Evolutionary conservation across 2,113 vertebrate species (phyloP).

Genomic region (Leucosticte australis): DNA sequence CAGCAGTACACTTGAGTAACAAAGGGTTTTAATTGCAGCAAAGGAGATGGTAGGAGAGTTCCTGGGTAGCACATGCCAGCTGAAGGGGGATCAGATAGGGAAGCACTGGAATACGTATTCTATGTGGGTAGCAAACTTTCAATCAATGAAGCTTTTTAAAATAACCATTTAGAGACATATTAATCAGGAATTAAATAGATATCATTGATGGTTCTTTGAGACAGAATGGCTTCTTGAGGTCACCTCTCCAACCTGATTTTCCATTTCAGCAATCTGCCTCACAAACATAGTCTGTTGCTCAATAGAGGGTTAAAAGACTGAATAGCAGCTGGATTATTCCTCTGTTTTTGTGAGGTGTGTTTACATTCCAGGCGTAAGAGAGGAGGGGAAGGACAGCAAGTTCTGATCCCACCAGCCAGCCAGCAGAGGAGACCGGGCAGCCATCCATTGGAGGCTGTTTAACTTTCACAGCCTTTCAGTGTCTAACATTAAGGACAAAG

Average conservation of each 20-base stretch:
- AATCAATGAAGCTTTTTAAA: neutral
- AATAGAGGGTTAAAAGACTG: constrained; percentile 16
- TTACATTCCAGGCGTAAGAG: constrained; percentile 47
- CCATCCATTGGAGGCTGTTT: constrained; percentile 7
- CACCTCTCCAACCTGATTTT: neutral
- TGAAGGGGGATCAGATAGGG: neutral
- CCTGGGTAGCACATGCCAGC: neutral
- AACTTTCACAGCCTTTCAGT: constrained; percentile 15
- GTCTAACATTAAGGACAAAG: constrained; percentile 1
- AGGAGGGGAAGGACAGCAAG: constrained; percentile 38
- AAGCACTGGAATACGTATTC: neutral
- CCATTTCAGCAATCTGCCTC: constrained; percentile 30
- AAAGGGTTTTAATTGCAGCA: neutral
- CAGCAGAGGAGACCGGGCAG: neutral
- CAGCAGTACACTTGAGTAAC: neutral
- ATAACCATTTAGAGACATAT: neutral
- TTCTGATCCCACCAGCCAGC: constrained; percentile 50
- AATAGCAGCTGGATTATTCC: constrained; percentile 50
- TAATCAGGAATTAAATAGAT: constrained; percentile 27
- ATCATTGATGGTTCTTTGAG: neutral
- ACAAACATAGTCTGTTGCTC: constrained; percentile 42
- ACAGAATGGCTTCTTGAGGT: neutral
- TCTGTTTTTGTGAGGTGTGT: constrained; percentile 47
- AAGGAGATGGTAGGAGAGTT: neutral
- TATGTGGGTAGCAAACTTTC: neutral